Percentiles rank a stretch among this genome's conserved stretches.
Conservation (phyloP, 2,797 vertebrate genomes). For the Leucoraja ocellata region DNA sequence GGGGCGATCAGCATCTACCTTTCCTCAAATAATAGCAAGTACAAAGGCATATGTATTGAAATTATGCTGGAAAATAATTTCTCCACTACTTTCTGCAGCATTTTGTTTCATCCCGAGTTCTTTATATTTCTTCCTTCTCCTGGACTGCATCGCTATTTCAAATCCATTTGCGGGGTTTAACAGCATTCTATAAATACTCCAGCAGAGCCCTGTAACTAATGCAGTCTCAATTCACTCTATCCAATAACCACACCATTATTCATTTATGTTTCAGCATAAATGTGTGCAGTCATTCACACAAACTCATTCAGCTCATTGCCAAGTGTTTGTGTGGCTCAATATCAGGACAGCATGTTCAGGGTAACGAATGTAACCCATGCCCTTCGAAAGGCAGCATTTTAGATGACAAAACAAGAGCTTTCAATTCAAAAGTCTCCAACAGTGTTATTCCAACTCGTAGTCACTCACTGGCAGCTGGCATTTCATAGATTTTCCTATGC, state of each 20-base stretch:
- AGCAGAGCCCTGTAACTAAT: constrained; percentile 24
- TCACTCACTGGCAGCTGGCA: too few relatives aligned
- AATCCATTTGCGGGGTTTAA: not conserved
- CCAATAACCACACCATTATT: constrained; percentile 14
- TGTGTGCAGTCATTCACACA: not conserved
- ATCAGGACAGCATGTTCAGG: not conserved
- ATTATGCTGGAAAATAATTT: not conserved
- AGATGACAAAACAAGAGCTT: not conserved
- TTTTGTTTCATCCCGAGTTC: not conserved
- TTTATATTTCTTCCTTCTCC: not conserved
- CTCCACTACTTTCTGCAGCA: not conserved
- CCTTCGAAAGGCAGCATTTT: not conserved
- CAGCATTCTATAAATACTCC: not conserved
- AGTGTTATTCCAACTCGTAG: not conserved
- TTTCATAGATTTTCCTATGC: not conserved
- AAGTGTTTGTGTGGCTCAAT: not conserved
- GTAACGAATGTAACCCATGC: not conserved
- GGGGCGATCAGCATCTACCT: too few relatives aligned
- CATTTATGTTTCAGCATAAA: not conserved
- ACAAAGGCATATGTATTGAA: not conserved
- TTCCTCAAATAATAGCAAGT: not conserved
- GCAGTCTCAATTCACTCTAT: not conserved
- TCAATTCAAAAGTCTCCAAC: not conserved
- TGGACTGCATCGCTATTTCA: not conserved
- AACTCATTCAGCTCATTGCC: not conserved